Evolutionary conservation across 2,113 vertebrate genomes (phyloP).

Genomic region (Phalacrocorax carbo): DNA sequence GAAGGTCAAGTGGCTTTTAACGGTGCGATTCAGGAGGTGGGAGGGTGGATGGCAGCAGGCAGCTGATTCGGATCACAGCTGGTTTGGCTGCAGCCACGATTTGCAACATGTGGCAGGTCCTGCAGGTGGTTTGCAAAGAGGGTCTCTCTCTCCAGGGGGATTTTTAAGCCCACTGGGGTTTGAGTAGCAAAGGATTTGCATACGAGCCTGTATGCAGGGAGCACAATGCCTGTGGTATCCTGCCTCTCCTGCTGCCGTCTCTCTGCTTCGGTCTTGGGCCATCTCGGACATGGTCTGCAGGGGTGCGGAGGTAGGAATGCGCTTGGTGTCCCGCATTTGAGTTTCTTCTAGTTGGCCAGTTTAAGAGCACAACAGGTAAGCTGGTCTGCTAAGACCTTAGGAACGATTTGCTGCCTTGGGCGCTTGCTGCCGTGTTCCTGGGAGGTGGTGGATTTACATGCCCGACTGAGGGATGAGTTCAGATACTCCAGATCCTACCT

Average conservation of each 20-base stretch:
- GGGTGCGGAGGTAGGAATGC: neutral
- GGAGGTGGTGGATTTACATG: neutral
- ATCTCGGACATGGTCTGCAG: rapidly evolving
- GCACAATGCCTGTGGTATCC: rapidly evolving
- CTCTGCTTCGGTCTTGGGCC: rapidly evolving
- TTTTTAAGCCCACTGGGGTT: neutral
- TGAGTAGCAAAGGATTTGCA: rapidly evolving
- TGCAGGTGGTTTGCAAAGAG: neutral
- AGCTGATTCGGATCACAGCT: rapidly evolving
- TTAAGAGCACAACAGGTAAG: neutral
- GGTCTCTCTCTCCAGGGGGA: too few relatives aligned
- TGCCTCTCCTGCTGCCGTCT: neutral
- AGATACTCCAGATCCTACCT: neutral
- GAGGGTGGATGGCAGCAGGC: neutral
- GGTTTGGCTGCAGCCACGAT: rapidly evolving
- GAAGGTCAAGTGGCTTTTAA: neutral
- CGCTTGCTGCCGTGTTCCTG: neutral
- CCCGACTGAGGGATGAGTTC: rapidly evolving
- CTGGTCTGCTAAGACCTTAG: neutral
- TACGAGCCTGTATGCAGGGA: rapidly evolving
- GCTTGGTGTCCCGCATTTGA: neutral
- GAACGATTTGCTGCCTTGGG: rapidly evolving
- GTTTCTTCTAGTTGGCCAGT: neutral
- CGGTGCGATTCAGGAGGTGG: neutral
- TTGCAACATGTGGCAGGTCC: rapidly evolving